Base-by-base conservation (phyloP, 1,140 invertebrate species). In the Papilio machaon region DNA sequence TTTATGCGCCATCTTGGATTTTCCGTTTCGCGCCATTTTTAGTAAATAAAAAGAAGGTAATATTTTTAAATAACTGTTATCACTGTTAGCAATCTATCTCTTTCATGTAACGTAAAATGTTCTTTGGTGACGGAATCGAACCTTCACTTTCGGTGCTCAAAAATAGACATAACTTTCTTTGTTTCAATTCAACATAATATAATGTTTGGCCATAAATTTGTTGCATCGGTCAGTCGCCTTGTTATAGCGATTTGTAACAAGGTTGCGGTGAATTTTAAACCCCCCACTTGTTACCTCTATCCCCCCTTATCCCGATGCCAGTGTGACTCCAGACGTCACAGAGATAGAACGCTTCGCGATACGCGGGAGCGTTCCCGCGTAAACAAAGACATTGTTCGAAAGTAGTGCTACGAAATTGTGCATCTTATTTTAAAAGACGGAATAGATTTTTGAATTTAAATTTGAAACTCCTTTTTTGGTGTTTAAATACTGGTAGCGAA, bases 351-450 rank as follows among this genome's bases (percentile, higher is more conserved):
- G 75, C 8, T 19, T 23, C 54, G 54, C 76, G 76, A 54, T 52
- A 52, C 35, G 52, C 19, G 23, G n/a, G 47, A 15, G 10, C 7
- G 11, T 38, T 78, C 52, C 76, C 76, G 30, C 76, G 76, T 78
- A 78, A 78, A 78, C 76, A 78, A 78, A 78, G 76, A 52, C 76
- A 58, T 78, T 78, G 76, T 78, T 60, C 30, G 47, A 52, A 35
- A 60, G 76, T 78, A 60, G 76, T 78, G 76, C 23, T 35, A 67
- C 23, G 60, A 30, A 64, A 64, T 64, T 35, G 30, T 70, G 30
- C 30, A 67, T 35, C 13, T 38, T 35, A 35, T 35, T 30, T 30
- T 30, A 30, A 70, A 60, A 60, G 23, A 70, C 23, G 23, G 30
- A 70, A 70, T 70, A 5, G 60, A 30, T 64, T 30, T 64, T 8